Evolutionary conservation across 2,888 invertebrate species (phyloP).

Genomic region (Timema cristinae): DNA sequence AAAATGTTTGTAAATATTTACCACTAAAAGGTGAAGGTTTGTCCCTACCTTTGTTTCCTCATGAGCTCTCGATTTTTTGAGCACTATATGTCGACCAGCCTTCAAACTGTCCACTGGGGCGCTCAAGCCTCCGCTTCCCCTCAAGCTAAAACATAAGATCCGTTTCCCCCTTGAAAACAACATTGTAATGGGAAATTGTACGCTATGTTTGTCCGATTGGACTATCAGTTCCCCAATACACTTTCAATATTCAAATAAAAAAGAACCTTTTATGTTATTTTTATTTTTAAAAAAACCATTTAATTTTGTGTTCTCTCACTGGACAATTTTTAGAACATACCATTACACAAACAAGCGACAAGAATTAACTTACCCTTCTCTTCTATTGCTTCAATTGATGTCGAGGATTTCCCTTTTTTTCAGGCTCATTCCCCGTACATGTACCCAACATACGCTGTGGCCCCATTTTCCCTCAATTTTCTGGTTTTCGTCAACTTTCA

Average conservation of each 20-base stretch:
- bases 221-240: too few relatives aligned
- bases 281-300: too few relatives aligned
- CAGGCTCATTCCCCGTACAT: slow-evolving; percentile 84
- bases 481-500: slow-evolving; percentile 85
- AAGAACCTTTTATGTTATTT: too few relatives aligned
- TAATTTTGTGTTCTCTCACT: too few relatives aligned
- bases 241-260: too few relatives aligned
- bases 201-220: too few relatives aligned
- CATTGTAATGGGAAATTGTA: too few relatives aligned
- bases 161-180: too few relatives aligned
- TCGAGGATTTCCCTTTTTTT: slow-evolving; percentile 66
- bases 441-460: slow-evolving; percentile 65
- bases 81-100: slow-evolving; percentile 61
- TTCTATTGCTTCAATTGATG: slow-evolving; percentile 66
- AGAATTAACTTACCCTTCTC: slow-evolving; percentile 57
- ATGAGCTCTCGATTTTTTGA: slow-evolving; percentile 63
- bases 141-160: slow-evolving; percentile 42
- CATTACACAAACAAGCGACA: too few relatives aligned
- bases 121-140: slow-evolving; percentile 56
- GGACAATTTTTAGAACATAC: too few relatives aligned
- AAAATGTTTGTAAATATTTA: background rate
- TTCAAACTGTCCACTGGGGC: slow-evolving; percentile 68
- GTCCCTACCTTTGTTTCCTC: slow-evolving; percentile 54
- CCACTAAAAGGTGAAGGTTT: slow-evolving; percentile 12
- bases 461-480: slow-evolving; percentile 69